A percentile compares a stretch with the other conserved stretches of the same genome.
These are phyloP conservation scores for Drosophila limbata DNA, from an alignment of 2,888 invertebrate species.

Conservation along the genomic window DNA sequence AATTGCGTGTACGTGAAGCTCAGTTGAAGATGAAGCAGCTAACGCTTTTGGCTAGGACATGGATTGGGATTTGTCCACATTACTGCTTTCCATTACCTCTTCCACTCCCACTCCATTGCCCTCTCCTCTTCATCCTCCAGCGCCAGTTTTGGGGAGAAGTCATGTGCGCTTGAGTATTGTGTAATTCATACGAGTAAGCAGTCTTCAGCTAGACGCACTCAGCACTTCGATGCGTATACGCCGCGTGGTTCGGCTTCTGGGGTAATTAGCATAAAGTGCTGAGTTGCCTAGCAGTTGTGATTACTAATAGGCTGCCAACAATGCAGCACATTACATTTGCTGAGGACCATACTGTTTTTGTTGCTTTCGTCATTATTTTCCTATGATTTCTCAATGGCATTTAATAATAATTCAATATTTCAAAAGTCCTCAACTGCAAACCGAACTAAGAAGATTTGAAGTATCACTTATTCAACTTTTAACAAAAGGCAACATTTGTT, in stretches of 20 bases:
- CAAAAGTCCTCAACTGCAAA: background rate
- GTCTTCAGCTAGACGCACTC: conserved; percentile 12
- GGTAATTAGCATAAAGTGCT: conserved; percentile 16
- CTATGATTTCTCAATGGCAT: background rate
- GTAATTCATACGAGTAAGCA: background rate
- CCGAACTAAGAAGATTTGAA: background rate
- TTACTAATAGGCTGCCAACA: conserved; percentile 17
- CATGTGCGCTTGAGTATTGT: background rate
- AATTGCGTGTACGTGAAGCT: conserved; percentile 46
- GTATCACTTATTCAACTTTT: background rate
- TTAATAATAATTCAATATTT: background rate
- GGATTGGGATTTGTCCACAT: conserved; percentile 6
- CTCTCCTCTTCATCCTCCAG: background rate
- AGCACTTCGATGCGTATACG: conserved; percentile 19
- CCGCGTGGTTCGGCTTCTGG: conserved; percentile 2
- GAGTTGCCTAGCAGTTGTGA: conserved; percentile 9
- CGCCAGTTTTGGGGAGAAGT: background rate
- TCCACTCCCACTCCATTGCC: background rate
- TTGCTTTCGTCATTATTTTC: background rate
- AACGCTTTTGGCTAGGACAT: background rate
- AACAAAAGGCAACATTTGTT: background rate
- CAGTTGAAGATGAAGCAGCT: background rate
- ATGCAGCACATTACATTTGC: background rate
- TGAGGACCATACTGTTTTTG: background rate
- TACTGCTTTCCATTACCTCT: too few species aligned